A percentile compares a stretch with the other conserved stretches of the same genome.
Evolutionary conservation across 2,113 vertebrate species (phyloP).

Genomic region (Poeciliopsis turrubarensis): DNA sequence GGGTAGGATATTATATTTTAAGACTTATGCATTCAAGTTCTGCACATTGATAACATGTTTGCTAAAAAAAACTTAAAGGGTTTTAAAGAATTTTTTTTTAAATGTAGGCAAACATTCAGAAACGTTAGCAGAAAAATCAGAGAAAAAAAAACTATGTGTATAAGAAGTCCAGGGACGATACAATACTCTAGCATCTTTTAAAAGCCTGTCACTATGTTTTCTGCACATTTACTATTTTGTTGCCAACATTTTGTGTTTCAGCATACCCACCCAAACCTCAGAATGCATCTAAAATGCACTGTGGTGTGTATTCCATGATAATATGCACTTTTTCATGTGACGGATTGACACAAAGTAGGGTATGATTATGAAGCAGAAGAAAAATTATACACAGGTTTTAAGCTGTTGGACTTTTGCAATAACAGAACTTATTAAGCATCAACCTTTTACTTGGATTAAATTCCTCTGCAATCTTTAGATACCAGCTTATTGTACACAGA

Average conservation of each 20-base stretch:
- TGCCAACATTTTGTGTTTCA: neutral
- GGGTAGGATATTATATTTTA: neutral
- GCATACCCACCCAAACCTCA: neutral
- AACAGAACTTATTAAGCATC: neutral
- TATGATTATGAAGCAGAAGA: neutral
- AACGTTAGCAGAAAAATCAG: neutral
- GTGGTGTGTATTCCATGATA: neutral
- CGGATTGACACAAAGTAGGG: neutral
- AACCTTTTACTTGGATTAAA: slow-evolving; percentile 12
- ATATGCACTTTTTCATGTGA: neutral
- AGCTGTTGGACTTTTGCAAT: neutral
- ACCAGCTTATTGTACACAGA: neutral
- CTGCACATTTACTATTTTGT: neutral
- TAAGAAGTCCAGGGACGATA: too few species aligned
- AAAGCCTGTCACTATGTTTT: neutral
- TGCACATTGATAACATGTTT: neutral
- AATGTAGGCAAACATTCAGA: neutral
- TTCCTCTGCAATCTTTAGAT: slow-evolving; percentile 33
- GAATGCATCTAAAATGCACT: neutral
- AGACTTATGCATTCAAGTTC: neutral
- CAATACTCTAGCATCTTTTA: neutral
- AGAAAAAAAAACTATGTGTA: neutral
- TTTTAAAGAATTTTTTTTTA: neutral
- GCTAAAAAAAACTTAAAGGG: neutral
- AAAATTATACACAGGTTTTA: neutral